Percentiles rank a stretch among this genome's conserved stretches.
These are phyloP conservation scores for Brachyrhaphis roseni DNA, from an alignment of 2,797 vertebrate species.

Conservation along the genomic window DNA sequence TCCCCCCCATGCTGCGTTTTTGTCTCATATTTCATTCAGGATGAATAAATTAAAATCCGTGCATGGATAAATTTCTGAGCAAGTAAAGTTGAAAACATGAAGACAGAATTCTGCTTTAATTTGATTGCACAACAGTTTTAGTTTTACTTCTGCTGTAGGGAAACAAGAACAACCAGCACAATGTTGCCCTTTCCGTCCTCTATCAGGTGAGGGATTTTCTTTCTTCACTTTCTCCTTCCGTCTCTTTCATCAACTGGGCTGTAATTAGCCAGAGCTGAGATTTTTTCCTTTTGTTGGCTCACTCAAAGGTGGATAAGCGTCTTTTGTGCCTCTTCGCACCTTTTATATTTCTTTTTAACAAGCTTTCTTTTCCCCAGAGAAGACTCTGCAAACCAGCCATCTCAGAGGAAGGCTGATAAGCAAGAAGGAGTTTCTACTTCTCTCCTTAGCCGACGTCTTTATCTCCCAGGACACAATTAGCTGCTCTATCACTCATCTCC, in stretches of 20 bases:
- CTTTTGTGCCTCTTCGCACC: constrained; percentile 75
- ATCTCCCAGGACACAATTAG: constrained; percentile 81
- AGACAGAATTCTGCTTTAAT: constrained; percentile 34
- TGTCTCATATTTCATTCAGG: constrained; percentile 30
- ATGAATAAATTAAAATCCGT: constrained; percentile 22
- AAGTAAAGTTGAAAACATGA: constrained; percentile 4
- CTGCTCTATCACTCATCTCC: constrained; percentile 74
- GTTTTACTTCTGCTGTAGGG: constrained; percentile 19
- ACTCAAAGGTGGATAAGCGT: constrained; percentile 73
- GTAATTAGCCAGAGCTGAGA: constrained; percentile 78
- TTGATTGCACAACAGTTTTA: constrained; percentile 40
- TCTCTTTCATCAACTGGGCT: constrained; percentile 68
- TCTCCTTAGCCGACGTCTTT: constrained; percentile 54
- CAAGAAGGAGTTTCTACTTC: constrained; percentile 63
- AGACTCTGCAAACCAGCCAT: constrained; percentile 53
- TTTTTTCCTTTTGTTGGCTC: constrained; percentile 71
- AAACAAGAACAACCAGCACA: constrained; percentile 38
- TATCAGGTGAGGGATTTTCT: constrained; percentile 69
- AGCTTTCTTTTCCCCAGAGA: constrained; percentile 42
- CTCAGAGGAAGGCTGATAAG: constrained; percentile 72
- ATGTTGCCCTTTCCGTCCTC: constrained; percentile 49
- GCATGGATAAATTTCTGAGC: constrained; percentile 42
- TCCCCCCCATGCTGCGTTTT: background rate
- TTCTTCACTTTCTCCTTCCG: constrained; percentile 35
- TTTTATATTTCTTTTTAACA: constrained; percentile 79